phyloP scores from a whole-genome alignment of 2,113 vertebrate genomes.

The Lanius collurio region DNA sequence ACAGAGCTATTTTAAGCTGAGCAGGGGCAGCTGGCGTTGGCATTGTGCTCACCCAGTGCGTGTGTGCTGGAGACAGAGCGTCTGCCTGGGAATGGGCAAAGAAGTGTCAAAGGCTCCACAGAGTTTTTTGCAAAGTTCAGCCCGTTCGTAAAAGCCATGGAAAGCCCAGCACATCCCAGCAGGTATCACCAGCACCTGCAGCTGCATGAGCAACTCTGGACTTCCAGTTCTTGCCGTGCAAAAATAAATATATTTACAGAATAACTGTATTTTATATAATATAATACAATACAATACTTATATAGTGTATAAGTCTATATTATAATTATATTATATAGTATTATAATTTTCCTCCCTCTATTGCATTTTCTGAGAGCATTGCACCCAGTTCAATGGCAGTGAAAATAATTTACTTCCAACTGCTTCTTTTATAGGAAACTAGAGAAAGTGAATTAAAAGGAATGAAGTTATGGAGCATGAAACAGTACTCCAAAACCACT shows the following conservation, averaged over 20 bases:
- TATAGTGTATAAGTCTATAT: not conserved
- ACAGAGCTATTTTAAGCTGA: not conserved
- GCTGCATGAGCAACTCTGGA: not conserved
- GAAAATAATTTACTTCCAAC: not conserved
- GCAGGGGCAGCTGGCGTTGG: not conserved
- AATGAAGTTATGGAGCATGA: not conserved
- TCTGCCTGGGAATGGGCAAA: not conserved
- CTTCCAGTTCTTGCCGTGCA: not conserved
- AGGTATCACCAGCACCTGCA: accelerated
- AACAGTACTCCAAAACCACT: not conserved
- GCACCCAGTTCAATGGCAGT: not conserved
- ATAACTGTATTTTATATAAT: not conserved
- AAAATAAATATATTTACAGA: not conserved
- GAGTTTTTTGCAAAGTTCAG: not conserved
- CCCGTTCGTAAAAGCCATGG: accelerated
- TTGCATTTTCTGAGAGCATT: not conserved
- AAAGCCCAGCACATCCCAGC: not conserved
- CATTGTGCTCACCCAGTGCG: accelerated
- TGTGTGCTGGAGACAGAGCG: not conserved
- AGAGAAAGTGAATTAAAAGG: not conserved
- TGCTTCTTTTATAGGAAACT: not conserved
- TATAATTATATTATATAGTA: not conserved
- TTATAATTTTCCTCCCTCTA: not conserved
- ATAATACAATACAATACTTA: not conserved
- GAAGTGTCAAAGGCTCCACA: not conserved